Conservation (phyloP, 2,797 vertebrate genomes). For the Bradypodion ventrale region DNA sequence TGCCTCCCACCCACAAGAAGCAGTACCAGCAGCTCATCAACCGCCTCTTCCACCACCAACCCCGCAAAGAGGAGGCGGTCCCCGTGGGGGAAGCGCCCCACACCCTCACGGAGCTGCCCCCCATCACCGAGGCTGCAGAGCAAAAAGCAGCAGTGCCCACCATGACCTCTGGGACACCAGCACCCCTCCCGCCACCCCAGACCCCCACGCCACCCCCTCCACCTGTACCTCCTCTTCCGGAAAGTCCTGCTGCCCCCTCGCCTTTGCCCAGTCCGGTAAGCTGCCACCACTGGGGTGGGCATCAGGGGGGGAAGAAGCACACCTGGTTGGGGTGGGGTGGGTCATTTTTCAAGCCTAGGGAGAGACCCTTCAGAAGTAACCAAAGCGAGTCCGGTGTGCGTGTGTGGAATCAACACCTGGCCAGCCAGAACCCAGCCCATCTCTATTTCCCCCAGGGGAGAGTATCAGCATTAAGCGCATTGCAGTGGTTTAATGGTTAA, state of each 20-base stretch:
- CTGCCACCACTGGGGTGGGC: neutral
- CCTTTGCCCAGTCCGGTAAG: neutral
- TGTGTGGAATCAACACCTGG: neutral
- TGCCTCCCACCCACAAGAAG: constrained; percentile 77
- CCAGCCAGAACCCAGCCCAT: neutral
- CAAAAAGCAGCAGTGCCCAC: constrained; percentile 6
- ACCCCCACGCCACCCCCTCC: neutral
- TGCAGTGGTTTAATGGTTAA: no score
- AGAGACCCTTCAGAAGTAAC: neutral
- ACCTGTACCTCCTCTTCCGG: constrained; percentile 14
- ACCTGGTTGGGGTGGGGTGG: neutral
- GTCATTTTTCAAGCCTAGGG: no score
- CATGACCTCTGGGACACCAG: constrained; percentile 4
- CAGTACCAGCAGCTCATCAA: constrained; percentile 88
- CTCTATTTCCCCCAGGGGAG: neutral
- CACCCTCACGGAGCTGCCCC: constrained; percentile 1
- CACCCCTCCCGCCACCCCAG: constrained; percentile 5
- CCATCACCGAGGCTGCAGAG: constrained; percentile 58
- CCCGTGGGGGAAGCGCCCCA: constrained; percentile 22
- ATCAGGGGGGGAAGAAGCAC: neutral
- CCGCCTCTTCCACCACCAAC: constrained; percentile 80
- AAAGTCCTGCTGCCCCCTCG: neutral
- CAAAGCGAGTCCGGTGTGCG: no score
- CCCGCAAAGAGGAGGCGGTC: constrained; percentile 8
- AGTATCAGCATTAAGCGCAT: no score